These are phyloP conservation scores for Tetranychus truncatus DNA, from an alignment of 2,888 invertebrate genomes.

Conservation along the genomic window DNA sequence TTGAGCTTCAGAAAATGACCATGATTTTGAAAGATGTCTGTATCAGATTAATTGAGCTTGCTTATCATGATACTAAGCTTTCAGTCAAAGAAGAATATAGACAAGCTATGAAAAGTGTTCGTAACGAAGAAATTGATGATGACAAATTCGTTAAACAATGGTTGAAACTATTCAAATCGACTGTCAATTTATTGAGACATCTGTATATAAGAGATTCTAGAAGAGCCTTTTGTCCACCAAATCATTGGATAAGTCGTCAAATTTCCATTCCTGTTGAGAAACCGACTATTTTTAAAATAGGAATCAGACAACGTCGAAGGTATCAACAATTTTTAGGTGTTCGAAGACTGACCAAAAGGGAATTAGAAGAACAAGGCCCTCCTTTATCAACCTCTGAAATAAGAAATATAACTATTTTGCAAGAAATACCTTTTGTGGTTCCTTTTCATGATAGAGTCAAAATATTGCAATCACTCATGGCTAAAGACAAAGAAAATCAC, in stretches of 20 bases:
- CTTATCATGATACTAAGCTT: constrained; percentile 56
- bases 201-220: constrained; percentile 71
- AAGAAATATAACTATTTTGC: constrained; percentile 63
- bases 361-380: constrained; percentile 28
- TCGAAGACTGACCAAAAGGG: constrained; percentile 24
- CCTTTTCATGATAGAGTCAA: constrained; percentile 74
- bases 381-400: constrained; percentile 48
- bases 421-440: constrained; percentile 83
- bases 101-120: constrained; percentile 34
- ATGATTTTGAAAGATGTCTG: constrained; percentile 57
- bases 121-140: constrained; percentile 21
- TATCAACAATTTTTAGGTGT: constrained; percentile 27
- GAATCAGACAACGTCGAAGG: constrained; percentile 21
- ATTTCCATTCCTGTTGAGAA: constrained; percentile 32
- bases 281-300: constrained; percentile 25
- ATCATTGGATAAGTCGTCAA: constrained; percentile 46
- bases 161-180: constrained; percentile 47
- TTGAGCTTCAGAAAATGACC: constrained; percentile 51
- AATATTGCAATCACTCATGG: constrained; percentile 34
- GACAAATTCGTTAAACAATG: constrained; percentile 40
- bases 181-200: constrained; percentile 53
- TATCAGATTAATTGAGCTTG: constrained; percentile 63
- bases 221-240: constrained; percentile 51
- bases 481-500: constrained; percentile 47
- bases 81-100: constrained; percentile 42